Percentiles rank a stretch among this genome's conserved stretches.
phyloP scores from a whole-genome alignment of 2,888 invertebrate genomes.

The Esperia sulphurella region DNA sequence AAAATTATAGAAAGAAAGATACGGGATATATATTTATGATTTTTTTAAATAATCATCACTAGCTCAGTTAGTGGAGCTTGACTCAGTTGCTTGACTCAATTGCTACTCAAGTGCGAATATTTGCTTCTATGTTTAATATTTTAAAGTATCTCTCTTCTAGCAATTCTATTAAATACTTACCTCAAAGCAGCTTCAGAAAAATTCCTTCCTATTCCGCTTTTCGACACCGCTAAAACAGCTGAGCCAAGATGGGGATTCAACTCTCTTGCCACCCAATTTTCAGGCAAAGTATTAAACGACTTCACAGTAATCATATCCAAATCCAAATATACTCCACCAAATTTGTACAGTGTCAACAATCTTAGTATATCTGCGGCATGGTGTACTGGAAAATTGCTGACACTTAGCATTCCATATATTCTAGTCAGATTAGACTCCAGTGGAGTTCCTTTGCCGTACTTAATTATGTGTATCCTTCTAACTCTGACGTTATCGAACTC shows the following conservation, averaged over 20 bases:
- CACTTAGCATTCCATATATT: slow-evolving; percentile 53
- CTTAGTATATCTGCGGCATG: neutral
- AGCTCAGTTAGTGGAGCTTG: too few relatives aligned
- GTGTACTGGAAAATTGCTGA: slow-evolving; percentile 71
- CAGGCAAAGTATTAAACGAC: neutral
- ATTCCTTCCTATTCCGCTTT: slow-evolving; percentile 31
- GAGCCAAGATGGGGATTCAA: slow-evolving; percentile 80
- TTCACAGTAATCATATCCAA: neutral
- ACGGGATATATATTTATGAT: too few relatives aligned
- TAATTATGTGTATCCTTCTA: slow-evolving; percentile 65
- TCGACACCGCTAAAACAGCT: slow-evolving; percentile 82
- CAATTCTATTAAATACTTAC: slow-evolving; percentile 16
- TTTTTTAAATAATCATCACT: too few relatives aligned
- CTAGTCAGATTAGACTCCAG: slow-evolving; percentile 72
- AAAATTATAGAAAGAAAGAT: too few relatives aligned
- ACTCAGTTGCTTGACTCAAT: too few relatives aligned
- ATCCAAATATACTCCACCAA: slow-evolving; percentile 3
- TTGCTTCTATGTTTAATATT: too few relatives aligned
- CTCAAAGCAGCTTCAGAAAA: slow-evolving; percentile 25
- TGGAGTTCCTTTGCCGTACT: slow-evolving; percentile 77
- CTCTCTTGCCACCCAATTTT: slow-evolving; percentile 63
- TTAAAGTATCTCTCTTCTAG: too few relatives aligned
- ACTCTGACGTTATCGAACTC: slow-evolving; percentile 73
- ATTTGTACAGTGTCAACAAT: slow-evolving; percentile 2
- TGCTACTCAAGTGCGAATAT: too few relatives aligned